Evolutionary conservation across 2,113 vertebrate genomes (phyloP), one percentile per base, ranked within the genome.

Genomic region (Gopherus evgoodei): DNA sequence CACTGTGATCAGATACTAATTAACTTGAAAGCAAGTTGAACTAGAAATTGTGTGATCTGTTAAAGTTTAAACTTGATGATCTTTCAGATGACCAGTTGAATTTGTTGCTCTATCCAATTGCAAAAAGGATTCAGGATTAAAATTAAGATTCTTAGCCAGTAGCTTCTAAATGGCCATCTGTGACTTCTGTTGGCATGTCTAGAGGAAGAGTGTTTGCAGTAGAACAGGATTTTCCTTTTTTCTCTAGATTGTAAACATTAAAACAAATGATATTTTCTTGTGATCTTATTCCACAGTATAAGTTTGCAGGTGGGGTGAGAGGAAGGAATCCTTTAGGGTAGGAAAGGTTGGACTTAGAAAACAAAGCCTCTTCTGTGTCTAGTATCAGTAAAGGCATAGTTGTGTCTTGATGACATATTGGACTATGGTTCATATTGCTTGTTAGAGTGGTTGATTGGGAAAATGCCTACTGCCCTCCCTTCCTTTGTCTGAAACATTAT

Each of bases 281-380:
- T 78, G 84, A 2, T 54, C 94, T 83, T 91, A 88, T 91, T 75
- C 88, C 94, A 79, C 93, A 91, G 87, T 91, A 93, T 91, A 93
- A 91, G 89, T 95, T 88, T 75, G 62, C 29, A 62, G 31, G 50
- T 11, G 53, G 76, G 91, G 81, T 92, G 88, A 13, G 53, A 84
- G 90, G 78, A 35, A 42, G 35, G 93, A 72, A 72, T 27, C 24
- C 42, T 78, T 69, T 87, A n/a, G 75, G 42, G 82, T 79, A 75
- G 69, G 69, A 59, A 83, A 47, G 81, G 57, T 87, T 31, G 50
- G 29, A 82, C 9, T 1, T 31, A 50, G 57, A 38, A 53, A 42
- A 56, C 42, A 44, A 19, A 1, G 50, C 49, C 49, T 57, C 59
- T 21, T 84, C 0, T 4, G 49, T 24, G 44, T 78, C 80, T 84